A percentile compares a stretch with the other conserved stretches of the same genome.
phyloP scores from a whole-genome alignment of 2,113 vertebrate genomes.

The Rhea americana region DNA sequence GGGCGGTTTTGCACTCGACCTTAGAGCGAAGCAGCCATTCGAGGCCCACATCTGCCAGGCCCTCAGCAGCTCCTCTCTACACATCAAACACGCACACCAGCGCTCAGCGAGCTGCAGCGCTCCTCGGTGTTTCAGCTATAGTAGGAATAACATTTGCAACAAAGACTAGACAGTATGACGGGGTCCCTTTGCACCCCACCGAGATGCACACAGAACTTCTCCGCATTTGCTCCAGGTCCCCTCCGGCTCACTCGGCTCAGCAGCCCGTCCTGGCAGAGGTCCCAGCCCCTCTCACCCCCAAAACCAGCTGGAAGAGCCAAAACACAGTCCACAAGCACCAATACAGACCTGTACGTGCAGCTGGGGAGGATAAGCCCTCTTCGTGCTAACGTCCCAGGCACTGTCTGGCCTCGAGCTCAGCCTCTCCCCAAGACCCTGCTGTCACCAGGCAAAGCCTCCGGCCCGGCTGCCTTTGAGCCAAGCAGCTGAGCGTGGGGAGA shows the following conservation, averaged over 20 bases:
- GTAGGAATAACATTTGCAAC: background rate
- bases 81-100: background rate
- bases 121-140: accelerated
- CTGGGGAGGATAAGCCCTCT: background rate
- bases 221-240: background rate
- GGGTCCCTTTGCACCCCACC: accelerated
- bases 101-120: accelerated
- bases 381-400: background rate
- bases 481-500: background rate
- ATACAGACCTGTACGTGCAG: background rate
- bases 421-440: background rate
- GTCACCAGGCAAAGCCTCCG: background rate
- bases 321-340: accelerated
- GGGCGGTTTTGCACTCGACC: accelerated
- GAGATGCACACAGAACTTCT: accelerated
- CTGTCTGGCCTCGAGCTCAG: background rate
- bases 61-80: background rate
- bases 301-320: background rate
- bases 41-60: background rate
- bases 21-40: background rate
- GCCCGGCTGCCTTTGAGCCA: background rate
- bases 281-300: background rate
- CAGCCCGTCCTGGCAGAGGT: background rate
- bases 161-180: accelerated
- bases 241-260: background rate